phyloP scores from a whole-genome alignment of 2,113 vertebrate genomes.

The Laterallus jamaicensis region DNA sequence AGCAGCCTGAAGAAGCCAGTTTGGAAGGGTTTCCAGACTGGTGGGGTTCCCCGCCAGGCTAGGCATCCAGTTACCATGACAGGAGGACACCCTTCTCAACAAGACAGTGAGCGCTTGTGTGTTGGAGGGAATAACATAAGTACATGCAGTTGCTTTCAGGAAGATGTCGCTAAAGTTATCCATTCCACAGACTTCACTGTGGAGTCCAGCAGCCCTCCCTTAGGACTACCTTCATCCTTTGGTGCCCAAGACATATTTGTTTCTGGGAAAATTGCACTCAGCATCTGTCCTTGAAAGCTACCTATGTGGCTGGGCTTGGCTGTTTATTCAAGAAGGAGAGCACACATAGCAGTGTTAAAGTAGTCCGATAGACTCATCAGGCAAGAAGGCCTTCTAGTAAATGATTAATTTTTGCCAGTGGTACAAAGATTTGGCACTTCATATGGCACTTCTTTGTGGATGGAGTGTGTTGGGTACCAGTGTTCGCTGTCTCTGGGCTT shows the following conservation, averaged over 20 bases:
- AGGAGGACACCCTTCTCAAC: neutral
- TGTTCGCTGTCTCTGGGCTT: neutral
- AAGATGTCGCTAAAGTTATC: neutral
- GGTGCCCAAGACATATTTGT: neutral
- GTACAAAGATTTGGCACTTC: neutral
- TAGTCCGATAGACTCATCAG: neutral
- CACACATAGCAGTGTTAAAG: rapidly evolving
- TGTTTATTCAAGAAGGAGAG: neutral
- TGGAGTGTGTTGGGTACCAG: neutral
- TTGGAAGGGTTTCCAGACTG: neutral
- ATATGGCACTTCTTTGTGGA: neutral
- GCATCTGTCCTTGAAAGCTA: neutral
- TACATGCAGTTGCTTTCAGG: neutral
- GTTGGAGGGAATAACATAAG: neutral
- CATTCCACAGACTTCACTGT: neutral
- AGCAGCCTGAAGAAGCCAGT: neutral
- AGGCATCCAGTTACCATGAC: neutral
- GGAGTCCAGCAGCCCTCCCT: neutral
- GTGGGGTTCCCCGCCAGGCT: neutral
- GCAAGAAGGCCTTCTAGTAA: neutral
- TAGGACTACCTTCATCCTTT: neutral
- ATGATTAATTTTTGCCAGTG: neutral
- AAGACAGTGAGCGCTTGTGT: neutral
- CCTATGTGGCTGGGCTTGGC: neutral
- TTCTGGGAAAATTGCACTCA: neutral